Evolutionary conservation across 2,797 vertebrate species (phyloP), one percentile per base, ranked within the genome.

Genomic region (Oryzias sinensis): DNA sequence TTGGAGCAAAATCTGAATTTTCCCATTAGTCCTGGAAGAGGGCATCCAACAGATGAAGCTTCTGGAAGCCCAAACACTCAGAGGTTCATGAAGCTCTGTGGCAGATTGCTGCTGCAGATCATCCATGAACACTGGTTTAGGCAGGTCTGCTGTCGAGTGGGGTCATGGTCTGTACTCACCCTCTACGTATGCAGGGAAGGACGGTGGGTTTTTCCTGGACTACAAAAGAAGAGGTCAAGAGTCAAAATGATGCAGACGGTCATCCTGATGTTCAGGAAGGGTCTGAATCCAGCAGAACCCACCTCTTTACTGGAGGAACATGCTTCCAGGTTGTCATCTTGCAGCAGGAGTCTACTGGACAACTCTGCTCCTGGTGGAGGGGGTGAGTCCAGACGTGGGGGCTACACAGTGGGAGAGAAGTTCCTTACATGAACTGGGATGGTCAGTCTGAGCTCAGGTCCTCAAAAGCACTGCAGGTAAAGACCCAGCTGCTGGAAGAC

Each of bases 101-200:
- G 17, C 44, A 20, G 44, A 17, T 18, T 20, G 9, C 18, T 18
- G n/a, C 33, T 37, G 9, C 9, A 45, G 9, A 45, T 18, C 43
- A 17, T 37, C 33, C 33, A 37, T 37, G 9, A 37, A 37, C 33
- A 2, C 2, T 4, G 33, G 8, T 37, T 37, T 9, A 33, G 8
- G 29, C 29, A 33, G 29, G 29, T 16, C n/a, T 43, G 14, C 42
- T 14, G 16, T 15, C 14, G 42, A 15, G 14, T 15, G 2, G 16
- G 8, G 13, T 20, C 17, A 46, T 29, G 13, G 9, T 5, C 14
- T 24, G 18, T 15, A 44, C 95, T 96, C 91, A 99, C 97, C 97
- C 94, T 98, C 96, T 79, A 98, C 96, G 68, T 97, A 98, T 15
- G 95, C 97, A 55, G 97, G 97, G 83, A 98, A 98, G 25, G 97